phyloP scores from a whole-genome alignment of 2,113 vertebrate species.

The Myrmophylax atrothorax region DNA sequence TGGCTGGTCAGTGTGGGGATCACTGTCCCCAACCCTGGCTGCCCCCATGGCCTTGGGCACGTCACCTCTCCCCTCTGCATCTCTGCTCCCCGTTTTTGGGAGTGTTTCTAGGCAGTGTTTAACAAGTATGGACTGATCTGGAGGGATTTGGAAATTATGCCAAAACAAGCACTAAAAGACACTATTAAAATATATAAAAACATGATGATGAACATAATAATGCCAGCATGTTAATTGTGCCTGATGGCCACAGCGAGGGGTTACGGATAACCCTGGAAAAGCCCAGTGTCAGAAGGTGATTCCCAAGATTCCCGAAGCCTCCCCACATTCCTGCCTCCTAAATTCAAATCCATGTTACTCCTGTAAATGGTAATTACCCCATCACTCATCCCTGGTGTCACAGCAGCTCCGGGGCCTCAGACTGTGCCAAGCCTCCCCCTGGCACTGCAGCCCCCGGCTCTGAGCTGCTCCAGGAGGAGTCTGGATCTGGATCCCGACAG shows the following conservation, averaged over 20 bases:
- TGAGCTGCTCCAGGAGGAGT: background rate
- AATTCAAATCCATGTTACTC: background rate
- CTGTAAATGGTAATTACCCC: background rate
- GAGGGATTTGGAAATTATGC: background rate
- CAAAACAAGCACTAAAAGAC: background rate
- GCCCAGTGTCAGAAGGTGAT: background rate
- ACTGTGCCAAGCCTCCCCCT: background rate
- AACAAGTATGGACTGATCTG: background rate
- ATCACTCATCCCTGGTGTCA: accelerated
- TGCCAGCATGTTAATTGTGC: background rate
- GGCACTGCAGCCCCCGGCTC: background rate
- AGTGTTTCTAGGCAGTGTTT: background rate
- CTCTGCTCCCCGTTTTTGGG: background rate
- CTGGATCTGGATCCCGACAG: accelerated
- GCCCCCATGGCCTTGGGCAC: background rate
- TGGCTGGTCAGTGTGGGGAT: background rate
- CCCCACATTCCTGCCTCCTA: background rate
- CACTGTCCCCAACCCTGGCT: accelerated
- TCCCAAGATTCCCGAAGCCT: background rate
- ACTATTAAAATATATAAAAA: background rate
- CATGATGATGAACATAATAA: background rate
- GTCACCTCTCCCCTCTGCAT: accelerated
- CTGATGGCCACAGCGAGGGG: background rate
- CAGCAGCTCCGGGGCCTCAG: background rate
- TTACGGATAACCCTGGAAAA: background rate